Conservation (phyloP, 2,113 vertebrate genomes). For the Thinocorus orbignyianus region DNA sequence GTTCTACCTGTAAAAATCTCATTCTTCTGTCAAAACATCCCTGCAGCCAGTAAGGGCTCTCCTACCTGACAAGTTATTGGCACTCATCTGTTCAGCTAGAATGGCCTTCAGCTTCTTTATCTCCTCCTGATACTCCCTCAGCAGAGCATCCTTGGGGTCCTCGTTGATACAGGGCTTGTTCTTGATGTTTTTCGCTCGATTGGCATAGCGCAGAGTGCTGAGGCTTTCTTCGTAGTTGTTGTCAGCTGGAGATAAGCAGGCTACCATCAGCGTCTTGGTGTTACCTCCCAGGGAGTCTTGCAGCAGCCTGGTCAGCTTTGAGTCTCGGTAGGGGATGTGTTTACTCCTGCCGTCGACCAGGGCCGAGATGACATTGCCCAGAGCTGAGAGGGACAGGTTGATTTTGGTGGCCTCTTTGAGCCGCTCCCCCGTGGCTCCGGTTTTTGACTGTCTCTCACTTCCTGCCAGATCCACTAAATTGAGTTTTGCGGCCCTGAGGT, state of each 20-base stretch:
- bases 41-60: neutral
- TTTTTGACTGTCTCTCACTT: conserved; percentile 91
- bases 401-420: conserved; percentile 91
- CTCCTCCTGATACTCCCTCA: conserved; percentile 89
- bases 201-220: conserved; percentile 85
- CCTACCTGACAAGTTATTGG: conserved; percentile 67
- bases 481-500: conserved; percentile 86
- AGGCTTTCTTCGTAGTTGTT: conserved; percentile 89
- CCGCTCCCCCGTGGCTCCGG: conserved; percentile 82
- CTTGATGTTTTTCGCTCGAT: conserved; percentile 87
- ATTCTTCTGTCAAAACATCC: neutral
- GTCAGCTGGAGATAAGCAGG: conserved; percentile 86
- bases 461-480: conserved; percentile 90
- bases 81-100: conserved; percentile 76
- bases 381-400: conserved; percentile 88
- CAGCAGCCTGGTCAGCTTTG: conserved; percentile 89
- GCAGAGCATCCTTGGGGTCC: conserved; percentile 90
- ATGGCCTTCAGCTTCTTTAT: conserved; percentile 83
- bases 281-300: conserved; percentile 92
- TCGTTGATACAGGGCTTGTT: conserved; percentile 88
- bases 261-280: conserved; percentile 89
- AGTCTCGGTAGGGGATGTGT: conserved; percentile 88
- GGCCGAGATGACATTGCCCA: conserved; percentile 90
- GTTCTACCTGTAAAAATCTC: neutral
- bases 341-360: conserved; percentile 85